Base-by-base conservation (phyloP, 2,113 vertebrate species). In the Pungitius pungitius region DNA sequence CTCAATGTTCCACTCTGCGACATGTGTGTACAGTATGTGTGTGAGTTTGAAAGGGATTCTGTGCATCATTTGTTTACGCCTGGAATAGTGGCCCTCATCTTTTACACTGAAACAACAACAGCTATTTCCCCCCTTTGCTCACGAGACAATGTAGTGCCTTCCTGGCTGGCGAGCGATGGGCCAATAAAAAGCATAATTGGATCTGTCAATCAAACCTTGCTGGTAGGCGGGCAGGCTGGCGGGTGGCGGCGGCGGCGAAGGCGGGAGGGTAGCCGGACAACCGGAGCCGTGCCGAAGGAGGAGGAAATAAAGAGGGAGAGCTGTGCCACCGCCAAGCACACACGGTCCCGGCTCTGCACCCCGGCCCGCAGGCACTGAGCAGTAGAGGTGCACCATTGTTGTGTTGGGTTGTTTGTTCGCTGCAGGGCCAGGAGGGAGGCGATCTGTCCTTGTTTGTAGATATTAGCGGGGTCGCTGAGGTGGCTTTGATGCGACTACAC, bases 161-260 rank as follows among this genome's bases (percentile, higher is more conserved):
- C 85, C 84, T 83, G 78, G 87, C 89, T 85, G 13, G 74, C 84
- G 54, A 89, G 80, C 78, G 90, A 91, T 90, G 89, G 91, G 85
- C 90, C 90, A 93, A 92, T 93, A 92, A 90, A 92, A 91, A 92
- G 86, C 80, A 86, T 93, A 93, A 94, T 94, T 93, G 92, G 90
- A 93, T 91, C 90, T 91, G 91, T 92, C 92, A 93, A 86, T 93
- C 92, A 91, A 77, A 82, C 63, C 1, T 55, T 83, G 87, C 71
- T 75, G 30, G 30, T 6, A 8, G 42, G 13, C 42, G 49, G 67
- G 72, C 56, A 69, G 82, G 74, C 51, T 66, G 82, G 82, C 68
- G 74, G 71, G 82, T 42, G 42, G 69, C 14, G 18, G 72, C 47
- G 13, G 63, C 49, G 71, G 71, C 49, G 40, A 65, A 51, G 76